phyloP scores from a whole-genome alignment of 2,113 vertebrate genomes.

The Pelusios castaneus region DNA sequence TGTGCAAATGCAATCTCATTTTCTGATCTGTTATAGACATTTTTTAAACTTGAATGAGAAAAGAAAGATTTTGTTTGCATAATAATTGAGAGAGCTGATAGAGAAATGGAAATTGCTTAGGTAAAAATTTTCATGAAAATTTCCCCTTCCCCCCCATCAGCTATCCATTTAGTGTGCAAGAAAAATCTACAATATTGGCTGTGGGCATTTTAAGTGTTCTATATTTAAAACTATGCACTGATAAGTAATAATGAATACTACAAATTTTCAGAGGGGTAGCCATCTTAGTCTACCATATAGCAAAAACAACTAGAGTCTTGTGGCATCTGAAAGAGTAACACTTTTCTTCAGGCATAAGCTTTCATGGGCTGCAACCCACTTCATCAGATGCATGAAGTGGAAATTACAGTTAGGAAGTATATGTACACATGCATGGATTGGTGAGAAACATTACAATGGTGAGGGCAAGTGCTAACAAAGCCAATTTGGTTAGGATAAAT shows the following conservation, averaged over 20 bases:
- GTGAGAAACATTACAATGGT: too few relatives aligned
- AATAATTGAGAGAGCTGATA: fast-evolving
- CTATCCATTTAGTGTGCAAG: fast-evolving
- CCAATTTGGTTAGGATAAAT: too few relatives aligned
- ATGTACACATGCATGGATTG: too few relatives aligned
- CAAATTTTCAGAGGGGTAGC: too few relatives aligned
- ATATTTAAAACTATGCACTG: not conserved
- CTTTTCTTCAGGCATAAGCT: too few relatives aligned
- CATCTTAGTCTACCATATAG: too few relatives aligned
- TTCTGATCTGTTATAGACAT: fast-evolving
- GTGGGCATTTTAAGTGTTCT: not conserved
- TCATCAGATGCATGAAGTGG: too few relatives aligned
- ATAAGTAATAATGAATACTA: not conserved
- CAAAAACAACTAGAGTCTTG: too few relatives aligned
- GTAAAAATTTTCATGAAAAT: not conserved
- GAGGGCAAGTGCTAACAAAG: too few relatives aligned
- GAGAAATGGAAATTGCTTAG: not conserved
- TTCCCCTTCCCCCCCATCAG: fast-evolving
- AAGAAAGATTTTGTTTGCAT: not conserved
- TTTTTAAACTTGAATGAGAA: not conserved
- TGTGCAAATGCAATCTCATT: not conserved
- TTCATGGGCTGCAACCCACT: too few relatives aligned
- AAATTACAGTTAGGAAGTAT: too few relatives aligned
- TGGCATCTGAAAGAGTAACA: too few relatives aligned
- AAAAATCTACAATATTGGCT: not conserved